Evolutionary conservation across 2,888 invertebrate genomes (phyloP), one percentile per base, ranked within the genome.

Genomic region (Aphodius sticticus): DNA sequence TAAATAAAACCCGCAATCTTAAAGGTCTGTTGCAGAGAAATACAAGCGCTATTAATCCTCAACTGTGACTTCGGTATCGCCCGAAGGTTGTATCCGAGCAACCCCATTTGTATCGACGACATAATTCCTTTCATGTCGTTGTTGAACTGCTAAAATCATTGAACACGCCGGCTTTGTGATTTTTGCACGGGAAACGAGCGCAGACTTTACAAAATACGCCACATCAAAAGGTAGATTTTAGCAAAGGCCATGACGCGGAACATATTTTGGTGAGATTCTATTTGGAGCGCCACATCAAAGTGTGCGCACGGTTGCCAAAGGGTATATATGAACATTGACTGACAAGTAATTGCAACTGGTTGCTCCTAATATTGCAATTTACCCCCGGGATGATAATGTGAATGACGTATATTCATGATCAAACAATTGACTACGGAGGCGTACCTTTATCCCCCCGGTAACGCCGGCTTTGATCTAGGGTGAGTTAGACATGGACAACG

Each of bases 1-100:
- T 80, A 80, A 80, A 78, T 76, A 80, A 80, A 80, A 78, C 76
- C 80, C 72, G 69, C 78, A 78, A 78, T 78, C 78, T 78, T 80
- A 80, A 80, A 76, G 80, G 78, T 36, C 80, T 72, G 76, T 80
- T 80, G 78, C 78, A 76, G 80, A 80, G 78, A 80, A 80, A 80
- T 80, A 80, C 78, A 76, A 76, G 76, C 71, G 78, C 76, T 78
- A 80, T 80, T 80, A 80, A 80, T 80, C 80, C 76, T 71, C 26
- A 70, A 76, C 78, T 26, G 80, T 78, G 80, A 80, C 76, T 80
- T 76, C 36, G 37, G 9, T 53, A 53, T 53, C 53, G 53, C 53
- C 1, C 12, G 53, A 5, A 53, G 7, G 53, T 53, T 9, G 53
- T 9, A 53, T 12, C 7, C 53, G 7, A 53, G 53, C 53, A 53